These are phyloP conservation scores for Haliclystus octoradiatus DNA, from an alignment of 30 jellyfish, hydroid and myxozoan species.

Conservation along the genomic window DNA sequence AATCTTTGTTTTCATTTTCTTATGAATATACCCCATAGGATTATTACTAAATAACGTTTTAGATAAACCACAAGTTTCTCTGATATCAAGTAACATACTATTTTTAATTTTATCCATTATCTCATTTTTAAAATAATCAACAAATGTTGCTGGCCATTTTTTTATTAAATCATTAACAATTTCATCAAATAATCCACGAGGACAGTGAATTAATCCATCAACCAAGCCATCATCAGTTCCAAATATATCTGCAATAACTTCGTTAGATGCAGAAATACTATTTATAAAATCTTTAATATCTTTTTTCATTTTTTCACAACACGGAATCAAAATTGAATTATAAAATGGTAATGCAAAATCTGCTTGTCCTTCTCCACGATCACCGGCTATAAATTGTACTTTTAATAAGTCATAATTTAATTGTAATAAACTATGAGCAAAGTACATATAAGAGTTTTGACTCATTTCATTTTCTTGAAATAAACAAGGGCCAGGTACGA, in stretches of 20 bases:
- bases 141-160: conserved; percentile 1
- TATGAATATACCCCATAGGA: background rate
- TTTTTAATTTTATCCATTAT: background rate
- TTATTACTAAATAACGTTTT: background rate
- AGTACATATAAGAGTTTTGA: background rate
- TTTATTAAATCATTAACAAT: background rate
- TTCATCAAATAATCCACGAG: background rate
- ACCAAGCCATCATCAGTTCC: background rate
- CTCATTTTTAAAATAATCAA: background rate
- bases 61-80: background rate
- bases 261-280: background rate
- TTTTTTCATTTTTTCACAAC: background rate
- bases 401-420: background rate
- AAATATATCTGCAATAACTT: background rate
- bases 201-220: background rate
- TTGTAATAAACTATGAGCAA: background rate
- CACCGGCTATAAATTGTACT: conserved; percentile 1
- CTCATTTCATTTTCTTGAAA: background rate
- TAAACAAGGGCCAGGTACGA: conserved; percentile 2
- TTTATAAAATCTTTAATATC: background rate
- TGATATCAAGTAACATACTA: background rate
- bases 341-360: background rate
- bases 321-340: background rate
- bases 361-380: conserved; percentile 1
- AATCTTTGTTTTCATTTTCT: background rate